phyloP scores from a whole-genome alignment of 2,113 vertebrate species.

The Heterochromis multidens region DNA sequence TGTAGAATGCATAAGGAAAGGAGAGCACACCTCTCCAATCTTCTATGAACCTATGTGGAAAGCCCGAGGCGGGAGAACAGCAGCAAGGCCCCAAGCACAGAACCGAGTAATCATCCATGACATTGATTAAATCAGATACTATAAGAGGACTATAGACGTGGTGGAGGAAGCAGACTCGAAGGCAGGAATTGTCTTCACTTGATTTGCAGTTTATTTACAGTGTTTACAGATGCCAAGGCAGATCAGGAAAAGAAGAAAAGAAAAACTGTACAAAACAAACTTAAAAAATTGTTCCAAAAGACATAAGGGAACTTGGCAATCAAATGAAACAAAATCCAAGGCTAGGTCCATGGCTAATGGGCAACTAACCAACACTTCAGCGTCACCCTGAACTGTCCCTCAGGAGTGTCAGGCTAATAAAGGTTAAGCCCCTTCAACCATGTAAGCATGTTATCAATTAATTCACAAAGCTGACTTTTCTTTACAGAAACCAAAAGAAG shows the following conservation, averaged over 20 bases:
- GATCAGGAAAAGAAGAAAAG: background rate
- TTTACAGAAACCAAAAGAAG: background rate
- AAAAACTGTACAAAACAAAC: background rate
- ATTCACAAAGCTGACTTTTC: background rate
- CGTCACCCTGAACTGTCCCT: too few species aligned
- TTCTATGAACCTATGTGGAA: background rate
- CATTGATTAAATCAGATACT: background rate
- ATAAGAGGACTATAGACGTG: rapidly evolving
- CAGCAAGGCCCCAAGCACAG: background rate
- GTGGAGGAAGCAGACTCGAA: background rate
- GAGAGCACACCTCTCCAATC: background rate
- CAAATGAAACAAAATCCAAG: background rate
- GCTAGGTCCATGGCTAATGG: background rate
- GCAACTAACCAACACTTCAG: background rate
- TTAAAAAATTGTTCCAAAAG: background rate
- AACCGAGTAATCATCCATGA: background rate
- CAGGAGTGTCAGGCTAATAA: too few species aligned
- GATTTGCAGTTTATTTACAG: background rate
- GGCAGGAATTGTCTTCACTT: rapidly evolving
- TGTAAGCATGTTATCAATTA: too few species aligned
- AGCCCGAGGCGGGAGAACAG: background rate
- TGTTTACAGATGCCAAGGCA: background rate
- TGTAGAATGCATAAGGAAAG: background rate
- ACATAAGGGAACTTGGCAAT: background rate
- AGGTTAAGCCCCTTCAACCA: too few species aligned